These are phyloP conservation scores for Nycticryphes semicollaris DNA, from an alignment of 2,113 vertebrate species.

Conservation along the genomic window DNA sequence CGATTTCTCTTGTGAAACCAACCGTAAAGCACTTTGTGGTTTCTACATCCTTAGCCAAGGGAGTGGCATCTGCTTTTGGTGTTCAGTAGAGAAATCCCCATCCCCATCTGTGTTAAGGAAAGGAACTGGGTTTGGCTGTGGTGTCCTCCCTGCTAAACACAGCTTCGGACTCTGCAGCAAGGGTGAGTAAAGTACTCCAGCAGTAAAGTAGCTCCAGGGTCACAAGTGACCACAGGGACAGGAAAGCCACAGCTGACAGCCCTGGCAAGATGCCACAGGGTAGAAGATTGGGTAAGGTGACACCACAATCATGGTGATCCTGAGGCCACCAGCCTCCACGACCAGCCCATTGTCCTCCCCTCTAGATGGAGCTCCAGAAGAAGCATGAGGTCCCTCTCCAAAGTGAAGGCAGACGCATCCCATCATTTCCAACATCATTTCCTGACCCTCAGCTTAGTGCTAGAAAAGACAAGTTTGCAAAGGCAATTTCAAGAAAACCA, in stretches of 20 bases:
- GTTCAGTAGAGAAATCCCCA: background rate
- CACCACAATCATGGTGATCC: background rate
- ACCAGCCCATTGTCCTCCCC: background rate
- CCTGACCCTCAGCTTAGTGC: background rate
- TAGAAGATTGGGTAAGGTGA: background rate
- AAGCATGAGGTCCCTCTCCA: background rate
- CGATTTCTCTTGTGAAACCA: background rate
- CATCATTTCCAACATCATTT: background rate
- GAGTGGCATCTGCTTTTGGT: background rate
- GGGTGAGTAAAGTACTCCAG: background rate
- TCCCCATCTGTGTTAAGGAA: background rate
- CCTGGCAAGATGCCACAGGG: background rate
- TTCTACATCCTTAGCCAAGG: background rate
- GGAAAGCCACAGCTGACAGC: background rate
- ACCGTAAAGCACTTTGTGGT: background rate
- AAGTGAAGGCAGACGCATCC: rapidly evolving
- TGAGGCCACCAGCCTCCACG: background rate
- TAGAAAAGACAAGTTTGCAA: background rate
- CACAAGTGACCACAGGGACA: background rate
- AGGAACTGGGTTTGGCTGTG: background rate
- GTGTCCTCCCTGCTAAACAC: background rate
- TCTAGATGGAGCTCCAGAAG: constrained; percentile 38
- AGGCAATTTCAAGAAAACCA: background rate
- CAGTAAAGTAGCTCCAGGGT: background rate
- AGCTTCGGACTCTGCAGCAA: background rate